Conservation (phyloP, 53 echinoderm and acorn worm genomes). For the Glandiceps talaboti region DNA sequence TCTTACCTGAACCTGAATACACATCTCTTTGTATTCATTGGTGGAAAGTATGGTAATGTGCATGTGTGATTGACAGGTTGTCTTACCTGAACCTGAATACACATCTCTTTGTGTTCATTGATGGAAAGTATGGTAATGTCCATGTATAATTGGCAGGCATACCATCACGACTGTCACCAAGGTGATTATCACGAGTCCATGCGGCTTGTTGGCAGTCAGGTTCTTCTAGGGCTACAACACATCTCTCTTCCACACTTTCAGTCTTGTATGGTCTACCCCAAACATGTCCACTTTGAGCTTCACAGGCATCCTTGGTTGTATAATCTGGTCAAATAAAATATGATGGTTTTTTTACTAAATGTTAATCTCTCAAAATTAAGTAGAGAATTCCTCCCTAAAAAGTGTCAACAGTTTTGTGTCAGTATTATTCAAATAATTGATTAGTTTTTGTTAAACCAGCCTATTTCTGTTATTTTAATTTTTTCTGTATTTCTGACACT, state of each 20-base stretch:
- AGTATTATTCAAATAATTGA: too few species aligned
- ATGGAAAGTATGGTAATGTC: slow-evolving; percentile 82
- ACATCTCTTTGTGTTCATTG: slow-evolving; percentile 43
- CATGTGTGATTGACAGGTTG: too few species aligned
- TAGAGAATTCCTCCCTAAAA: too few species aligned
- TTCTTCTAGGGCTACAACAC: slow-evolving; percentile 68
- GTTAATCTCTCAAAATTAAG: too few species aligned
- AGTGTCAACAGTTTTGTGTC: too few species aligned
- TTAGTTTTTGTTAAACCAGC: too few species aligned
- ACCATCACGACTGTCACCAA: slow-evolving; percentile 72
- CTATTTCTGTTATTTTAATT: too few species aligned
- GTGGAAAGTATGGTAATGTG: slow-evolving; percentile 81
- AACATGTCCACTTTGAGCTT: slow-evolving; percentile 33
- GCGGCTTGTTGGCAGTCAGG: slow-evolving; percentile 84
- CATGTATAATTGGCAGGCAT: slow-evolving; percentile 51
- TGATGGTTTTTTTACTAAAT: too few species aligned
- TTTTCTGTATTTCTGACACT: too few species aligned
- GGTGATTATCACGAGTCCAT: slow-evolving; percentile 91
- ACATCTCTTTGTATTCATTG: slow-evolving; percentile 41
- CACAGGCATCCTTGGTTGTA: slow-evolving; percentile 28
- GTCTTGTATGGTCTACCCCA: slow-evolving; percentile 78
- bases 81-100: slow-evolving; percentile 61
- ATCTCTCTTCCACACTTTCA: slow-evolving; percentile 20
- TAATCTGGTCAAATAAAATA: too few species aligned
- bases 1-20: slow-evolving; percentile 59